Conservation (phyloP, 1,140 invertebrate species). For the Medauroidea extradentata region DNA sequence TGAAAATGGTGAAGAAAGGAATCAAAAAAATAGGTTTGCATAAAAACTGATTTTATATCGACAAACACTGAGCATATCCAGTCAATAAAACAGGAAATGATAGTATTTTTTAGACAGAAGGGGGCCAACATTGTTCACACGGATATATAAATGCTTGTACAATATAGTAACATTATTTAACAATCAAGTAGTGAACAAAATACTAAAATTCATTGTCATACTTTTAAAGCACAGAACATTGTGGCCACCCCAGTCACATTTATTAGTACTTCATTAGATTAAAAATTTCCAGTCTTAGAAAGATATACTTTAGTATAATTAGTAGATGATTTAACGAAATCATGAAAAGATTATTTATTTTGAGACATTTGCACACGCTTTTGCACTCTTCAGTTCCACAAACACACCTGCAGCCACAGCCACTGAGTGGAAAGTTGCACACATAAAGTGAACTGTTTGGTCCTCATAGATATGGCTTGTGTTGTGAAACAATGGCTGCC, state of each 20-base stretch:
- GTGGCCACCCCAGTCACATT: slow-evolving; percentile 19
- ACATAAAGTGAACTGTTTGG: too few relatives aligned
- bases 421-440: too few relatives aligned
- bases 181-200: slow-evolving; percentile 23
- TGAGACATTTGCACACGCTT: too few relatives aligned
- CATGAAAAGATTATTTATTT: too few relatives aligned
- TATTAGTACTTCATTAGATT: slow-evolving; percentile 8
- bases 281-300: slow-evolving; percentile 22
- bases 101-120: slow-evolving; percentile 9
- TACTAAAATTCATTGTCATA: slow-evolving; percentile 14
- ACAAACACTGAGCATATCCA: slow-evolving; percentile 36
- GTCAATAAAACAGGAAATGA: slow-evolving; percentile 32
- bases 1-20: not conserved
- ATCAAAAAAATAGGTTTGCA: slow-evolving; percentile 16
- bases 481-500: too few relatives aligned
- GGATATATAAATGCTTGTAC: slow-evolving; percentile 25
- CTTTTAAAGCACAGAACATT: slow-evolving; percentile 19
- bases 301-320: slow-evolving; percentile 11
- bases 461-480: too few relatives aligned
- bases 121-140: slow-evolving; percentile 21
- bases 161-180: slow-evolving; percentile 22
- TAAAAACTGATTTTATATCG: slow-evolving; percentile 37
- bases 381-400: too few relatives aligned
- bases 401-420: too few relatives aligned
- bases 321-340: too few relatives aligned